Percentiles rank a stretch among this genome's conserved stretches.
Evolutionary conservation across 2,888 invertebrate species (phyloP).

Genomic region (Tridacna gigas): DNA sequence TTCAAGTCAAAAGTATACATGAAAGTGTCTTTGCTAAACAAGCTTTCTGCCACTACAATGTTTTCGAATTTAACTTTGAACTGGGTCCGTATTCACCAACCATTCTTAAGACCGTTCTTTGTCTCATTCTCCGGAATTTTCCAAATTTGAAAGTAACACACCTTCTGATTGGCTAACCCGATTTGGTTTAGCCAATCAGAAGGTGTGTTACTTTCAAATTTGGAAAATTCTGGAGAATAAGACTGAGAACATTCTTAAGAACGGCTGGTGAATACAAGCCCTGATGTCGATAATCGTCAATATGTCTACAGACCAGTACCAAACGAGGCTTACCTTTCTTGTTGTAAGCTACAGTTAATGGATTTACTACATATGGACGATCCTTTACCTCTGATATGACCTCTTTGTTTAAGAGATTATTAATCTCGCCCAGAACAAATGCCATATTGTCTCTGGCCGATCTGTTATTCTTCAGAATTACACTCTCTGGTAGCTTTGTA

Average conservation of each 20-base stretch:
- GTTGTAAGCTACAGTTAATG: neutral
- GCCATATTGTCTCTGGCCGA: neutral
- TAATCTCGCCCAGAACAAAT: neutral
- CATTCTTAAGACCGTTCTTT: too few species aligned
- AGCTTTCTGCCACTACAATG: neutral
- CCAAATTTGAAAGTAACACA: too few species aligned
- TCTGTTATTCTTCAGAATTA: neutral
- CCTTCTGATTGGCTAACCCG: too few species aligned
- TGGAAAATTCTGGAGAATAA: too few species aligned
- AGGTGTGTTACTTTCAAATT: too few species aligned
- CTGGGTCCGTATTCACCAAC: too few species aligned
- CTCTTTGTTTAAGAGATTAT: neutral
- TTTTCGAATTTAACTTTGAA: conserved; percentile 6
- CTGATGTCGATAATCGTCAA: neutral
- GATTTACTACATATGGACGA: neutral
- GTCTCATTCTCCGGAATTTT: too few species aligned
- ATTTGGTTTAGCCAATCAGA: too few species aligned
- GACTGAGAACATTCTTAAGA: too few species aligned
- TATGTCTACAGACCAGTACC: neutral
- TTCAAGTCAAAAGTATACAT: neutral
- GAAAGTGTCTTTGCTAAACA: conserved; percentile 4
- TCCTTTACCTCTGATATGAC: neutral
- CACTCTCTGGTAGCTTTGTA: neutral
- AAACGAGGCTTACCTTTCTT: conserved; percentile 1
- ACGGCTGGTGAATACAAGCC: too few species aligned